Percentiles rank a stretch among this genome's conserved stretches.
Conservation (phyloP, 2,797 vertebrate species). For the Moxostoma hubbsi region DNA sequence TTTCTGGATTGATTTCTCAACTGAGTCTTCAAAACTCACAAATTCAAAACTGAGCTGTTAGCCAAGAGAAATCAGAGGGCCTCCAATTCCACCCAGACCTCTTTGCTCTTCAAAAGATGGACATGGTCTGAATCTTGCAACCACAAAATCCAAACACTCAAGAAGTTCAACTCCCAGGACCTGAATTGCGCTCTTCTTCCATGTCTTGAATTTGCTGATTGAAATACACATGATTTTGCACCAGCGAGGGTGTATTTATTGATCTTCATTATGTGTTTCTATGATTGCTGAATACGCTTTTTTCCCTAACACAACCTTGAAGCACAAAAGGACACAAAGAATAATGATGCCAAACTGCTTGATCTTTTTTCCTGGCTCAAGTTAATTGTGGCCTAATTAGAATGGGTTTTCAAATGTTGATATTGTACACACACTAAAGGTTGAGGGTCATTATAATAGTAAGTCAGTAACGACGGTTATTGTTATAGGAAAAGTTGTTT, state of each 20-base stretch:
- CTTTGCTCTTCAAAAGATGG: conserved; percentile 36
- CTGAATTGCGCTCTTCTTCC: background rate
- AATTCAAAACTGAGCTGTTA: conserved; percentile 50
- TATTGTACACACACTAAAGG: background rate
- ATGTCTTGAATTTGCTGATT: background rate
- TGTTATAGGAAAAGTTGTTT: background rate
- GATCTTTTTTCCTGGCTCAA: background rate
- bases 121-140: conserved; percentile 17
- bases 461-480: background rate
- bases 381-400: background rate
- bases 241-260: conserved; percentile 14
- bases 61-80: conserved; percentile 42
- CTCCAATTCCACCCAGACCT: conserved; percentile 42
- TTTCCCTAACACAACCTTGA: conserved; percentile 6
- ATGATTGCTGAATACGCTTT: conserved; percentile 1
- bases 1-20: conserved; percentile 61
- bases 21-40: conserved; percentile 55
- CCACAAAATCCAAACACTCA: conserved; percentile 1
- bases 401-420: background rate
- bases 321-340: background rate
- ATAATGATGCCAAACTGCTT: conserved; percentile 19
- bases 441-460: background rate
- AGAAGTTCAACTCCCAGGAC: background rate
- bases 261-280: conserved; percentile 5
- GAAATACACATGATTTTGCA: conserved; percentile 15